phyloP scores from a whole-genome alignment of 2,797 vertebrate species.

The Sternotherus odoratus region DNA sequence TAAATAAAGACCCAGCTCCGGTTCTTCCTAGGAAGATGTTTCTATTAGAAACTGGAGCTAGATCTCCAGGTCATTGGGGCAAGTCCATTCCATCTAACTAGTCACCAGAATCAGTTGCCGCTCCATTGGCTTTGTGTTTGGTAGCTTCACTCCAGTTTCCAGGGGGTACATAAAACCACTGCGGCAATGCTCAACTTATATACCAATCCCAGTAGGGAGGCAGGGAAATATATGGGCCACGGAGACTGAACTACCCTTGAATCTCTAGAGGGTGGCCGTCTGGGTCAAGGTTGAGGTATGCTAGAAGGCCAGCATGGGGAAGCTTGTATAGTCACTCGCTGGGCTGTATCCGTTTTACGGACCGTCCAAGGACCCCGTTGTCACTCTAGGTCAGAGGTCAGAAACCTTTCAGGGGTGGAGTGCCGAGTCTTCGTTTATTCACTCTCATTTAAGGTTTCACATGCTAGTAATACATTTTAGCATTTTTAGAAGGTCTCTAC shows the following conservation, averaged over 20 bases:
- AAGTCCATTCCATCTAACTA: background rate
- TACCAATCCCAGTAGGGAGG: background rate
- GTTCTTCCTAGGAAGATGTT: background rate
- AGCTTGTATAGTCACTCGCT: background rate
- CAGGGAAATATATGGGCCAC: rapidly evolving
- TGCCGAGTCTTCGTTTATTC: no score
- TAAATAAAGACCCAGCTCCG: background rate
- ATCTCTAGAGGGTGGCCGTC: background rate
- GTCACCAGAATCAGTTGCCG: background rate
- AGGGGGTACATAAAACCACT: rapidly evolving
- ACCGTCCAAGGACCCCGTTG: background rate
- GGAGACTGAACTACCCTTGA: background rate
- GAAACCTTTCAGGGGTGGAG: no score
- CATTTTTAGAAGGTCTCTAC: no score
- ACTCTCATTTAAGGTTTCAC: no score
- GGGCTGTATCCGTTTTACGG: background rate
- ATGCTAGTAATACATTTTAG: no score
- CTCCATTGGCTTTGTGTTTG: rapidly evolving
- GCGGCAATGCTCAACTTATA: background rate
- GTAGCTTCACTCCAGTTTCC: background rate
- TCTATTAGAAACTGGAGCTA: background rate
- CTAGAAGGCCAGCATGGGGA: background rate
- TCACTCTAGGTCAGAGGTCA: no score
- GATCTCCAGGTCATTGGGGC: rapidly evolving
- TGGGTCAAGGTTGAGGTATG: background rate